A percentile compares a stretch with the other conserved stretches of the same genome.
Conservation (phyloP, 2,888 invertebrate genomes). For the Chesias legatella region DNA sequence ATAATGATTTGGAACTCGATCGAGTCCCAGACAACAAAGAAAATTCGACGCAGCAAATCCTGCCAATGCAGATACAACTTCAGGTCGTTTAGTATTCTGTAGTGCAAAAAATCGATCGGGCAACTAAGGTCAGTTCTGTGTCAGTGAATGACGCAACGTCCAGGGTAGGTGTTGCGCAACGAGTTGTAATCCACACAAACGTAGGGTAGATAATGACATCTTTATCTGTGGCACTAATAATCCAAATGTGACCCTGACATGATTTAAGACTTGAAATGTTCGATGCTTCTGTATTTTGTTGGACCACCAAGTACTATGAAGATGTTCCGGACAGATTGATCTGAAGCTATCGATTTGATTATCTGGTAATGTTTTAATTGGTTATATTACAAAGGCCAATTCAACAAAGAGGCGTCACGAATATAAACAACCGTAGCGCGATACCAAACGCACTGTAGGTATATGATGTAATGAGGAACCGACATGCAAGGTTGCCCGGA, state of each 20-base stretch:
- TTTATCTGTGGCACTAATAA: constrained; percentile 17
- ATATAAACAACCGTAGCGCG: constrained; percentile 40
- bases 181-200: constrained; percentile 36
- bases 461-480: constrained; percentile 76
- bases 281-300: too few species aligned
- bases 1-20: too few species aligned
- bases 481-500: constrained; percentile 68
- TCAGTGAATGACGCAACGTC: constrained; percentile 66
- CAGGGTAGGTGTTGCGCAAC: constrained; percentile 66
- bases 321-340: constrained; percentile 2
- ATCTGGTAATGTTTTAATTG: constrained; percentile 18
- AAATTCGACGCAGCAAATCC: neutral
- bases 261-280: constrained; percentile 1
- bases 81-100: constrained; percentile 20
- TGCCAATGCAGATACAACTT: constrained; percentile 11
- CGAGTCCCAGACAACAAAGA: constrained; percentile 9
- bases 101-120: constrained; percentile 62
- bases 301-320: neutral
- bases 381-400: constrained; percentile 22
- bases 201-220: constrained; percentile 14
- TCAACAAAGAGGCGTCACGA: constrained; percentile 52
- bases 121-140: constrained; percentile 64
- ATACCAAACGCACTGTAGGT: constrained; percentile 56
- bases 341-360: constrained; percentile 4
- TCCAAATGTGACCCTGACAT: constrained; percentile 5